These are phyloP conservation scores for Medauroidea extradentata DNA, from an alignment of 1,140 invertebrate species.

Conservation along the genomic window DNA sequence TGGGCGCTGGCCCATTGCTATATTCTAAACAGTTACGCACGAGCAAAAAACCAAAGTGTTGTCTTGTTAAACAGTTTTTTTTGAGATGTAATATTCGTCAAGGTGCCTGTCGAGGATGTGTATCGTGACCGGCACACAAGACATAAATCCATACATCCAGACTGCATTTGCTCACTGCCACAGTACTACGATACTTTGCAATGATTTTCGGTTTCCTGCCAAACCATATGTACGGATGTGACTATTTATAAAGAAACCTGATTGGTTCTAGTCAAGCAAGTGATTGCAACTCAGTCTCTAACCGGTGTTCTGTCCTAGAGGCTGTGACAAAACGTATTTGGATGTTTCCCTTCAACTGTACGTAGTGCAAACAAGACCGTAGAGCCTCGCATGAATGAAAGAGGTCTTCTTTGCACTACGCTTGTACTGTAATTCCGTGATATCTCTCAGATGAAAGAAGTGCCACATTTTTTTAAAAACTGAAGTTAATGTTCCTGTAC, in stretches of 20 bases:
- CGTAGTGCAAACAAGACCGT: constrained; percentile 21
- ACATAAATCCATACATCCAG: background rate
- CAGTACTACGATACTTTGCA: background rate
- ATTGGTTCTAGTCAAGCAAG: constrained; percentile 26
- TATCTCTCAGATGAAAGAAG: constrained; percentile 30
- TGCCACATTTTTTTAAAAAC: constrained; percentile 31
- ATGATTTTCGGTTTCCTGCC: constrained; percentile 12
- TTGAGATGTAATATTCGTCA: no score
- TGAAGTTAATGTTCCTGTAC: constrained; percentile 50
- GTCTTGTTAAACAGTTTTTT: no score
- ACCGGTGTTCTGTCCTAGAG: constrained; percentile 25
- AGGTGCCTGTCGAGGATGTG: no score
- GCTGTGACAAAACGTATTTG: constrained; percentile 26
- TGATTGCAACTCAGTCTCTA: constrained; percentile 25
- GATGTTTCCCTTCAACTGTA: constrained; percentile 20
- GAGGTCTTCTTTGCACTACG: constrained; percentile 23
- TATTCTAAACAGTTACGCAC: constrained; percentile 4
- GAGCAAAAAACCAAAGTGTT: no score
- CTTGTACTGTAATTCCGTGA: constrained; percentile 24
- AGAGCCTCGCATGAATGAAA: constrained; percentile 19
- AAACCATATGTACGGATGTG: constrained; percentile 9
- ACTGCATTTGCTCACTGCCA: constrained; percentile 14
- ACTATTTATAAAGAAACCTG: constrained; percentile 8
- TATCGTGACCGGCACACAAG: no score
- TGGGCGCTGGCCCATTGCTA: background rate